Conservation (phyloP, 2,797 vertebrate genomes). For the Alauda arvensis region DNA sequence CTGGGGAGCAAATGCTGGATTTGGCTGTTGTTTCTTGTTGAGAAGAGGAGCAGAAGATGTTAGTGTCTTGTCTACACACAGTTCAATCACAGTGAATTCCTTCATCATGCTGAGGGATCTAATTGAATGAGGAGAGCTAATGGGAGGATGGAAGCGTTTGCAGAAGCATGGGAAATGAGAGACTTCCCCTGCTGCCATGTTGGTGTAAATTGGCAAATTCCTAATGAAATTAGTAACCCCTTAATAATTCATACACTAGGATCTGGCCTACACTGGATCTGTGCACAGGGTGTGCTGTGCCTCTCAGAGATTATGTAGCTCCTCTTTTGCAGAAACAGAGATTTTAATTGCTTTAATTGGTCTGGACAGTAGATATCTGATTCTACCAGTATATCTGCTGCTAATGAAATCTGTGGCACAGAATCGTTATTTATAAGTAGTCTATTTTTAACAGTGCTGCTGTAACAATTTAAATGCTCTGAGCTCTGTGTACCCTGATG, state of each 20-base stretch:
- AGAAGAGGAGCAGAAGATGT: neutral
- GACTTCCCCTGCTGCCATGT: neutral
- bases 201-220: neutral
- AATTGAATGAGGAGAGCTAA: neutral
- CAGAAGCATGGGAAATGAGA: neutral
- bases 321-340: neutral
- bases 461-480: neutral
- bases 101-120: neutral
- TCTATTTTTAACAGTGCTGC: conserved; percentile 28
- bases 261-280: neutral
- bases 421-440: neutral
- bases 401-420: neutral
- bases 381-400: neutral
- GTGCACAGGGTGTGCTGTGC: neutral
- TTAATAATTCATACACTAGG: neutral
- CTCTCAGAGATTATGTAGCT: neutral
- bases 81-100: neutral
- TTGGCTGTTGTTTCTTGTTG: neutral
- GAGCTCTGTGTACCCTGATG: neutral
- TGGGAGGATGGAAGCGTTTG: neutral
- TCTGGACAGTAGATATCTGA: neutral
- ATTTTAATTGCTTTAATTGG: conserved; percentile 18
- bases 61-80: neutral
- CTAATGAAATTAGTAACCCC: neutral
- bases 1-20: neutral